Conservation (phyloP, 2,797 vertebrate species). For the Eidolon dupreanum region DNA sequence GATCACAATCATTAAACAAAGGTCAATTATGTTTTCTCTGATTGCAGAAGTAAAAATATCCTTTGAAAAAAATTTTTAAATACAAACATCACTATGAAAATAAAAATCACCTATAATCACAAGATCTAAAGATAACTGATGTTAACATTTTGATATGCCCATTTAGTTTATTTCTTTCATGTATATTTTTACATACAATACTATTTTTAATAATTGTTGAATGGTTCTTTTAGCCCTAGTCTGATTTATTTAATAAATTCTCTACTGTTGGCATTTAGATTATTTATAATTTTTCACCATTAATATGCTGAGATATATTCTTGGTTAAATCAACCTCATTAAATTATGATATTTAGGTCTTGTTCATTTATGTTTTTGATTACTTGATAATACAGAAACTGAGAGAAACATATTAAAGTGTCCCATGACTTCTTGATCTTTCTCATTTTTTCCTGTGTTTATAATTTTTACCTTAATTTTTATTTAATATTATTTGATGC, state of each 20-base stretch:
- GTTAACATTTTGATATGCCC: not conserved
- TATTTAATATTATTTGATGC: not conserved
- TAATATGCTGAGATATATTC: conserved; percentile 14
- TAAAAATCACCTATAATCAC: conserved; percentile 13
- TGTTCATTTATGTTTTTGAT: conserved; percentile 8
- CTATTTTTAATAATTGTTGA: conserved; percentile 12
- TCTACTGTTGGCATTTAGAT: conserved; percentile 11
- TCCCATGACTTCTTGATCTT: not conserved
- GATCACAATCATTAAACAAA: conserved; percentile 44
- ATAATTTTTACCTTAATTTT: conserved; percentile 19
- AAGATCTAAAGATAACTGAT: not conserved
- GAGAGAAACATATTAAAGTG: not conserved
- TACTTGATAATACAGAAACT: conserved; percentile 11
- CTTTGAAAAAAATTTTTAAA: conserved; percentile 7
- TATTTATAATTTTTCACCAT: conserved; percentile 6
- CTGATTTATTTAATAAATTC: conserved; percentile 42
- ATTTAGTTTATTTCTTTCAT: conserved; percentile 4
- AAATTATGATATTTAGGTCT: conserved; percentile 8
- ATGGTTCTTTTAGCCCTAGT: not conserved
- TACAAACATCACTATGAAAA: conserved; percentile 32
- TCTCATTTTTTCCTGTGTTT: conserved; percentile 2
- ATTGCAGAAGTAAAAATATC: not conserved
- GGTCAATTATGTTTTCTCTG: conserved; percentile 34
- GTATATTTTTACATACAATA: not conserved
- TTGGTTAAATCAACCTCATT: not conserved